Conservation (phyloP, 2,797 vertebrate genomes). For the Gambelia wislizenii region DNA sequence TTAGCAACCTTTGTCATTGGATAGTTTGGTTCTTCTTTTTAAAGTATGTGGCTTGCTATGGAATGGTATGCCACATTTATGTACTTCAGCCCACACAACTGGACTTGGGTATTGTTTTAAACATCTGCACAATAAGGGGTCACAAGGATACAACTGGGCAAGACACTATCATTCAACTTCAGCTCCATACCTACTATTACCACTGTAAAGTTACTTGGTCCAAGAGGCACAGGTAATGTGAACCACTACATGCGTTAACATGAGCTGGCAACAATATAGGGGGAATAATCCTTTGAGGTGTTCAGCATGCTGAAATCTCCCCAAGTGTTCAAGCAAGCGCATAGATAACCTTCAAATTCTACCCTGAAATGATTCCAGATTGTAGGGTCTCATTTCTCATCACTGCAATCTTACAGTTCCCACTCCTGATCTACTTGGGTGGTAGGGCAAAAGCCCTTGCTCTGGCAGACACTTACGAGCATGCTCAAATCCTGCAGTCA, state of each 20-base stretch:
- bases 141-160: background rate
- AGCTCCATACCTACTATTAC: background rate
- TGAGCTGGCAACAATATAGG: background rate
- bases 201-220: background rate
- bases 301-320: background rate
- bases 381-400: background rate
- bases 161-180: background rate
- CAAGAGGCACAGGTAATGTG: background rate
- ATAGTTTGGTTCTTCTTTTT: background rate
- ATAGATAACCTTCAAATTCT: background rate
- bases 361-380: background rate
- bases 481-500: constrained; percentile 90
- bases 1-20: background rate
- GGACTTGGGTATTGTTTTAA: background rate
- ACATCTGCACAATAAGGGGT: background rate
- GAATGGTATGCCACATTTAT: background rate
- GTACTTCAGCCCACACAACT: background rate
- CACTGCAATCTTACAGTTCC: background rate
- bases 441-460: fast-evolving
- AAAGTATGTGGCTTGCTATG: background rate
- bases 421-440: background rate
- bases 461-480: constrained; percentile 75
- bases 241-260: background rate
- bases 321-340: background rate
- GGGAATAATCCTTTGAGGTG: background rate